Base-by-base conservation (phyloP, 2,888 invertebrate species). In the Meganola albula region DNA sequence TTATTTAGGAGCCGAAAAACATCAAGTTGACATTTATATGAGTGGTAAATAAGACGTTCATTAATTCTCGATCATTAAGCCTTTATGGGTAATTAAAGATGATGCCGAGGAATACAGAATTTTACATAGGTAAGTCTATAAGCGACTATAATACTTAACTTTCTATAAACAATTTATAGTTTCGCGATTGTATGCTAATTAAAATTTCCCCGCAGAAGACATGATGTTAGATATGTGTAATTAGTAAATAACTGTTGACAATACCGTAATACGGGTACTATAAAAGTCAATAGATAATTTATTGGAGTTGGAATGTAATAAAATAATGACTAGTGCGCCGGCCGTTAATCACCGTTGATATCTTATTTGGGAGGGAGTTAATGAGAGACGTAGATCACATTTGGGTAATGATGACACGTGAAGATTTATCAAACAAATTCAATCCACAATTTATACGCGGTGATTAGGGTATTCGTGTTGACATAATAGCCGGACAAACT, bases 301-400 rank as follows among this genome's bases (percentile, higher is more conserved):
- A 77, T 72, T 70, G 70, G 66, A 62, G 49, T 54, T 55, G 71
- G 74, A 79, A 82, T 76, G 77, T 68, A 78, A 80, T 83, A 76
- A 83, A 79, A 79, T 82, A 79, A 83, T 78, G 66, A 75, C 47
- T 57, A 55, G 55, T 54, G 43, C 56, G 63, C 56, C 58, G 61
- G 52, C 67, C 64, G 69, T 83, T 75, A 79, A 83, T 84, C 77
- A 78, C 63, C 55, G 37, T 61, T 67, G 72, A 83, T 78, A 75
- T 82, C 77, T 84, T 76, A 85, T 82, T 85, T 79, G 70, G 73
- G 33, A 69, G 66, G 67, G 58, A 76, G 71, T 72, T 85, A 84
- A 85, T 83, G 82, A 82, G 77, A 59, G 57, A 54, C 76, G 72
- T 84, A 82, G 75, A 82, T 84, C 84, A 83, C 76, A 68, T 72